A percentile compares a stretch with the other conserved stretches of the same genome.
phyloP scores from a whole-genome alignment of 2,888 invertebrate species.

The Drosophila hamatofila region DNA sequence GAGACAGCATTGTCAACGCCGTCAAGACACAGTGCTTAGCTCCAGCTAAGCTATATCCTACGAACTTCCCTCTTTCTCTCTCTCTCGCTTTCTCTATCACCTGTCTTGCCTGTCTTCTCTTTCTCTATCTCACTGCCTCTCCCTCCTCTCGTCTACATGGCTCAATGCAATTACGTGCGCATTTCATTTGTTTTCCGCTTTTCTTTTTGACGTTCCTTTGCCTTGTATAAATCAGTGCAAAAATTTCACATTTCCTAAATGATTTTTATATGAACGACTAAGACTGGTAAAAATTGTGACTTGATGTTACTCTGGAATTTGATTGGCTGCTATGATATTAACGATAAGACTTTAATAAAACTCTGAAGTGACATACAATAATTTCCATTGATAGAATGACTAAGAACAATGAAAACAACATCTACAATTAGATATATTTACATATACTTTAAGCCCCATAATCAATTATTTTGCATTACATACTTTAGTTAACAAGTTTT shows the following conservation, averaged over 20 bases:
- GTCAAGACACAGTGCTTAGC: slow-evolving; percentile 30
- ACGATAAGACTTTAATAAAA: background rate
- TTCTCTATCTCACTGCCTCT: background rate
- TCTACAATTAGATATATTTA: too few relatives aligned
- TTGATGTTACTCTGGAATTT: background rate
- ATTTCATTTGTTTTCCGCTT: slow-evolving; percentile 60
- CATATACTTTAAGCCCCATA: too few relatives aligned
- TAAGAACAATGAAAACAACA: too few relatives aligned
- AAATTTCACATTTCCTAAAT: slow-evolving; percentile 65
- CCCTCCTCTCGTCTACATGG: slow-evolving; percentile 48
- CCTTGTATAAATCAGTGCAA: slow-evolving; percentile 53
- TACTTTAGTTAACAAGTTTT: too few relatives aligned
- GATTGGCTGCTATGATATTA: background rate
- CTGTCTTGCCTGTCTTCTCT: background rate
- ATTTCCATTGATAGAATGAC: background rate
- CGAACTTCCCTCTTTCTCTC: background rate
- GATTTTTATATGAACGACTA: slow-evolving; percentile 48
- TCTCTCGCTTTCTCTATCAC: background rate
- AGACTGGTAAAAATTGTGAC: background rate
- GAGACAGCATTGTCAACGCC: slow-evolving; percentile 50
- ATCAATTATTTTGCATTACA: too few relatives aligned
- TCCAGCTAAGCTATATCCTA: background rate
- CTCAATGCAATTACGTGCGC: slow-evolving; percentile 80
- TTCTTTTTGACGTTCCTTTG: slow-evolving; percentile 27
- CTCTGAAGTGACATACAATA: background rate